Evolutionary conservation across 1,140 invertebrate species (phyloP).

Genomic region (Whitmania pigra): DNA sequence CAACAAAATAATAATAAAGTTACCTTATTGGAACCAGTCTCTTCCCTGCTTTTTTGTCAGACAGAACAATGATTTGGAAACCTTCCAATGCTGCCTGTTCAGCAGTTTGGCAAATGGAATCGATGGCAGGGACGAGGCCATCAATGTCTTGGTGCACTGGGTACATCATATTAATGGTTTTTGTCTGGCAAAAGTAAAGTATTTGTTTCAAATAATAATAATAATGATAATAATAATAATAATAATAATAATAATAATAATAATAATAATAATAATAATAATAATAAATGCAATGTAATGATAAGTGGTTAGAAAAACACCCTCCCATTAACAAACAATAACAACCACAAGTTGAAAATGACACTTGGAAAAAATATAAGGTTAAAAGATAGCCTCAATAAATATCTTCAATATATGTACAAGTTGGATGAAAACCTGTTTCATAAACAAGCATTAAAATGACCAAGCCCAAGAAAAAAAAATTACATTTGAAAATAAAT

Average conservation of each 20-base stretch:
- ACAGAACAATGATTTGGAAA: constrained; percentile 75
- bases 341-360: not conserved
- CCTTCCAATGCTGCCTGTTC: constrained; percentile 61
- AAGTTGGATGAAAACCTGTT: no score
- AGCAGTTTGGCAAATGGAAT: constrained; percentile 67
- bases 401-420: no score
- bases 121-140: constrained; percentile 65
- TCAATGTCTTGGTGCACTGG: constrained; percentile 52
- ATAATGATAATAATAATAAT: not conserved
- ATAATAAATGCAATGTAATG: not conserved
- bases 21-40: constrained; percentile 45
- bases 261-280: constrained; percentile 1
- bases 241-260: constrained; percentile 1
- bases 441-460: no score
- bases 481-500: not conserved
- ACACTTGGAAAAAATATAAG: not conserved
- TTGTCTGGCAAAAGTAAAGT: constrained; percentile 45
- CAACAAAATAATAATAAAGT: constrained; percentile 5
- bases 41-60: constrained; percentile 63
- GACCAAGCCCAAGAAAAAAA: not conserved
- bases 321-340: no score
- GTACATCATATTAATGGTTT: constrained; percentile 81
- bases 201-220: not conserved
- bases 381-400: no score
- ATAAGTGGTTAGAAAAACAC: no score